Conservation (phyloP, 2,797 vertebrate genomes). For the Hydrocynus forskahlii region DNA sequence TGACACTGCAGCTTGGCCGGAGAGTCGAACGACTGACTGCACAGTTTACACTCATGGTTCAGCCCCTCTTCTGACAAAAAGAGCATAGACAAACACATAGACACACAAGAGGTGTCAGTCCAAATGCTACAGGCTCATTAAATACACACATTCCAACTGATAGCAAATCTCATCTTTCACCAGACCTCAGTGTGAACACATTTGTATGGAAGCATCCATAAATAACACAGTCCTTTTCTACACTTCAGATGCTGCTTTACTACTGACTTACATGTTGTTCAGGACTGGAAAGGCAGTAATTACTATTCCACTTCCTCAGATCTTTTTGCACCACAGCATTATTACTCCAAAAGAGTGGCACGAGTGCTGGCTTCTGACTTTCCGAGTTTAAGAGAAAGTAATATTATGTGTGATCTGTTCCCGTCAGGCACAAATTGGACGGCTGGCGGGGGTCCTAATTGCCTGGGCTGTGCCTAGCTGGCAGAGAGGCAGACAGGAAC, state of each 20-base stretch:
- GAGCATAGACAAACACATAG: conserved; percentile 28
- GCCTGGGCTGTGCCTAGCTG: conserved; percentile 61
- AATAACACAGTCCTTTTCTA: not conserved
- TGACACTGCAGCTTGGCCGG: conserved; percentile 99
- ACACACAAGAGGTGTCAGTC: conserved; percentile 21
- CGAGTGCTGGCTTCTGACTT: conserved; percentile 65
- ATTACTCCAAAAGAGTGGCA: conserved; percentile 46
- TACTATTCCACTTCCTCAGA: conserved; percentile 22
- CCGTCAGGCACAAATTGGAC: conserved; percentile 70
- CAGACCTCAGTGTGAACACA: not conserved
- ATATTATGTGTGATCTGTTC: conserved; percentile 67
- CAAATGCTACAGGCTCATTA: conserved; percentile 49
- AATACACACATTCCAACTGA: conserved; percentile 31
- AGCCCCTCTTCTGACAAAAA: conserved; percentile 96
- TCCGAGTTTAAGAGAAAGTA: conserved; percentile 61
- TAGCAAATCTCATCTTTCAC: not conserved
- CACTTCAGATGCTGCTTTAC: not conserved
- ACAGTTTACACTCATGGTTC: conserved; percentile 99
- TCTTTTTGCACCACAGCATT: conserved; percentile 51
- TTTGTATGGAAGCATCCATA: not conserved
- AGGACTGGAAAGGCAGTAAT: not conserved
- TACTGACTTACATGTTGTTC: not conserved
- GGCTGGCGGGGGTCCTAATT: conserved; percentile 65
- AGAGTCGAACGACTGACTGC: conserved; percentile 99
- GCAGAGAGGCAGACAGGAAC: conserved; percentile 53